Evolutionary conservation across 2,113 vertebrate genomes (phyloP).

Genomic region (Coptodon bakossiorum): DNA sequence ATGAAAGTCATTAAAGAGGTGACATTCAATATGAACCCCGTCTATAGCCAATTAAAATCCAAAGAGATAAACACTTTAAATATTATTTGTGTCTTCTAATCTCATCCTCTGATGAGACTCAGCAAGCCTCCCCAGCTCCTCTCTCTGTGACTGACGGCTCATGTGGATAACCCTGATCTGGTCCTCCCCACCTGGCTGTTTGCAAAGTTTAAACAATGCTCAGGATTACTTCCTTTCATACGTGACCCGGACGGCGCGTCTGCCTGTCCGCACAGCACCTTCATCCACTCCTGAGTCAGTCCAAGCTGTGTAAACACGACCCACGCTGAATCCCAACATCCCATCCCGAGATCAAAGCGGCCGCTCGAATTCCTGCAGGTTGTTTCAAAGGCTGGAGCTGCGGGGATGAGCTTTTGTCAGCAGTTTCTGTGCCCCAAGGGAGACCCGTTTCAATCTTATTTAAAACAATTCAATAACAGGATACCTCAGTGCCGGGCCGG

Average conservation of each 20-base stretch:
- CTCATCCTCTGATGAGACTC: background rate
- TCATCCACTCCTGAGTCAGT: conserved; percentile 40
- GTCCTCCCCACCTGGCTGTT: conserved; percentile 23
- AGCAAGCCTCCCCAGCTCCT: background rate
- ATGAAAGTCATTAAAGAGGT: background rate
- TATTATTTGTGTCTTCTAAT: background rate
- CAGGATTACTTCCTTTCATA: conserved; percentile 30
- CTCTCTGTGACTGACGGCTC: background rate
- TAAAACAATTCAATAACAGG: background rate
- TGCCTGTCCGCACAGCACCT: conserved; percentile 38
- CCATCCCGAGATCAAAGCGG: conserved; percentile 48
- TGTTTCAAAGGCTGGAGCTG: conserved; percentile 42
- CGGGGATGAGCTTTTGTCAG: conserved; percentile 45
- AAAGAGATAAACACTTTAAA: background rate
- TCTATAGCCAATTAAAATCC: background rate
- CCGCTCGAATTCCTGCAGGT: conserved; percentile 52
- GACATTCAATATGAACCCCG: background rate
- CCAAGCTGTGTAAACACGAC: conserved; percentile 57
- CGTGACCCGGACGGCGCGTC: conserved; percentile 11
- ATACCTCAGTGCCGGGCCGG: background rate
- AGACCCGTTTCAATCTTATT: background rate
- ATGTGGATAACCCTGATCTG: background rate
- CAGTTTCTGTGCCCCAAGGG: conserved; percentile 16
- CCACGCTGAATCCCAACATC: conserved; percentile 31
- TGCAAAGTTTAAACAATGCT: conserved; percentile 18